Percentiles rank a stretch among this genome's conserved stretches.
Conservation (phyloP, 2,113 vertebrate genomes). For the Hoplias malabaricus region DNA sequence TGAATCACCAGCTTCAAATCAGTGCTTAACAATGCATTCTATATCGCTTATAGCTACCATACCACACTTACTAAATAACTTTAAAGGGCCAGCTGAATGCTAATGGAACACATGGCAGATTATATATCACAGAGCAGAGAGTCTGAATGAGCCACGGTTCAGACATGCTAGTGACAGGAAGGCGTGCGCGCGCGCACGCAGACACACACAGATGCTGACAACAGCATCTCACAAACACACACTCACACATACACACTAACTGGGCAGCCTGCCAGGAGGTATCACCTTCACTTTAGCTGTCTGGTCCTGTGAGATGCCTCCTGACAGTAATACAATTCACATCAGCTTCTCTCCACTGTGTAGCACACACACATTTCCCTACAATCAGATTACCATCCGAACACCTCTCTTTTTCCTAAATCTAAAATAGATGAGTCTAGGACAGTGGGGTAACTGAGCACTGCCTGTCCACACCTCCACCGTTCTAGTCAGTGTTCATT, state of each 20-base stretch:
- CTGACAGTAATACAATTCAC: constrained; percentile 39
- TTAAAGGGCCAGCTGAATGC: too few species aligned
- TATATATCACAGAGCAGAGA: neutral
- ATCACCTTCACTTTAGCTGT: constrained; percentile 19
- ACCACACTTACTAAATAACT: too few species aligned
- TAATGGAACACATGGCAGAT: neutral
- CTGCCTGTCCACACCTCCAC: constrained; percentile 6
- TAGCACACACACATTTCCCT: neutral
- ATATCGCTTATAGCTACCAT: too few species aligned
- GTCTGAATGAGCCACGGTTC: neutral
- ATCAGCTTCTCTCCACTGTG: neutral
- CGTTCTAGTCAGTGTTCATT: neutral
- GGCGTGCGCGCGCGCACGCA: neutral
- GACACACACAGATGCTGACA: constrained; percentile 2
- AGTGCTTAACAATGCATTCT: too few species aligned
- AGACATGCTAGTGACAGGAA: neutral
- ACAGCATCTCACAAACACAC: neutral
- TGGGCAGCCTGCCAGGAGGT: constrained; percentile 25
- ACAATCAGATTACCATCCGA: constrained; percentile 36
- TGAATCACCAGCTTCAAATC: too few species aligned
- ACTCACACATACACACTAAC: neutral
- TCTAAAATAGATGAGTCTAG: neutral
- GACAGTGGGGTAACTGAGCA: neutral
- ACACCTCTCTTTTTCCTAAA: constrained; percentile 17
- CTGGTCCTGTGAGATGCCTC: constrained; percentile 21